phyloP scores from a whole-genome alignment of 2,888 invertebrate species.

The Hanleya hanleyi region DNA sequence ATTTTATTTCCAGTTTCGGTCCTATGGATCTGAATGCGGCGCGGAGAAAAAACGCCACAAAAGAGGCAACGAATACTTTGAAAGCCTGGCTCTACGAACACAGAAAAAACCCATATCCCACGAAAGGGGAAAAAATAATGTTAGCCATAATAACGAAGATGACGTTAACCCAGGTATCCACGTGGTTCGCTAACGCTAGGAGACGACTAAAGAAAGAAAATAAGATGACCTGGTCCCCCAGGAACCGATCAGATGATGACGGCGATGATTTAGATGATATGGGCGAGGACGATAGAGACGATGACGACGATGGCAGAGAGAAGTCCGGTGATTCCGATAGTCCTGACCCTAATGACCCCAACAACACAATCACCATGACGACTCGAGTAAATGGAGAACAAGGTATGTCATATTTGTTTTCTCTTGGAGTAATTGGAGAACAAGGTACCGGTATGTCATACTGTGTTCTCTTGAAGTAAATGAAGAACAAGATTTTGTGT shows the following conservation, averaged over 20 bases:
- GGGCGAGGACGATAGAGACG: constrained; percentile 31
- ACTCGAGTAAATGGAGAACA: too few relatives aligned
- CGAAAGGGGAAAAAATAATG: constrained; percentile 97
- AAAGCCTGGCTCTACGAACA: constrained; percentile 99
- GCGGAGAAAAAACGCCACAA: constrained; percentile 93
- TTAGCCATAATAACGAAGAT: constrained; percentile 96
- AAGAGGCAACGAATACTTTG: constrained; percentile 97
- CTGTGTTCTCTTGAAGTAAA: too few relatives aligned
- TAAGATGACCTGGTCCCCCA: constrained; percentile 42
- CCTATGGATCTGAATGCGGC: constrained; percentile 8
- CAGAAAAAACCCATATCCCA: constrained; percentile 96
- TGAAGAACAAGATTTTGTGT: too few relatives aligned
- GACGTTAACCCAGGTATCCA: constrained; percentile 92
- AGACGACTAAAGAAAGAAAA: constrained; percentile 96
- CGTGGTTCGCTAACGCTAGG: constrained; percentile 97
- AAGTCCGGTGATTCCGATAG: not conserved
- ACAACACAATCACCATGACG: too few relatives aligned
- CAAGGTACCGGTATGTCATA: too few relatives aligned
- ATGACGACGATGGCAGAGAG: constrained; percentile 4
- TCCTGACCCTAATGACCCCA: too few relatives aligned
- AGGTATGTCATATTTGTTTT: too few relatives aligned
- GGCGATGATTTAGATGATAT: constrained; percentile 57
- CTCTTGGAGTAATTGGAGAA: too few relatives aligned
- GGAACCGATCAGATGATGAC: constrained; percentile 76
- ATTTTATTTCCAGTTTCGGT: constrained; percentile 3